These are phyloP conservation scores for Heliconius ethilla DNA, from an alignment of 2,888 invertebrate genomes.

Conservation along the genomic window DNA sequence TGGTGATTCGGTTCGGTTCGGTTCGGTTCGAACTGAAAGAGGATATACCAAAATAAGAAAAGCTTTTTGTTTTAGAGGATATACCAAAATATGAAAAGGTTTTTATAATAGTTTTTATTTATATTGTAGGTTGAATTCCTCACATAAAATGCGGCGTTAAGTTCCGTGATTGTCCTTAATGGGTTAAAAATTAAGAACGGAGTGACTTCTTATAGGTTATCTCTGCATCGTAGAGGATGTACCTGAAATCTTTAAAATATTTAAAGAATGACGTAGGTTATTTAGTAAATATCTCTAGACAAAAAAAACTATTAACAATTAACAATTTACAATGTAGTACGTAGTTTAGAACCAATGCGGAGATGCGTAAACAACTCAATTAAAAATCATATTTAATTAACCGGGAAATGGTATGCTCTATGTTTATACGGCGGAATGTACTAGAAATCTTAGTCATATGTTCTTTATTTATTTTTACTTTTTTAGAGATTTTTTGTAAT, in stretches of 20 bases:
- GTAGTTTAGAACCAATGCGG: constrained; percentile 12
- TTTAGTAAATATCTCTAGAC: not conserved
- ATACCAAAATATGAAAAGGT: too few relatives aligned
- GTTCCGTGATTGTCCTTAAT: too few relatives aligned
- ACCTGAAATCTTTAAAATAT: not conserved
- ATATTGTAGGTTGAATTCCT: too few relatives aligned
- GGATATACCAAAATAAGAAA: too few relatives aligned
- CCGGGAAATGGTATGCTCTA: constrained; percentile 19
- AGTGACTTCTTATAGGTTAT: too few relatives aligned
- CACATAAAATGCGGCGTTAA: too few relatives aligned
- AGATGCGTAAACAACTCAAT: constrained; percentile 34
- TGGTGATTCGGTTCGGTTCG: too few relatives aligned
- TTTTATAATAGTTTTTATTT: too few relatives aligned
- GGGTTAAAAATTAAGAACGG: too few relatives aligned
- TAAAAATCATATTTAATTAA: constrained; percentile 29
- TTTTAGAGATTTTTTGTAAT: not conserved
- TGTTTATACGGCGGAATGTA: not conserved
- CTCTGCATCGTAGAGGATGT: not conserved
- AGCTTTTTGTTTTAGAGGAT: too few relatives aligned
- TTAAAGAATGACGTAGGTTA: not conserved
- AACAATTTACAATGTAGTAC: not conserved
- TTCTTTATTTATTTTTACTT: too few relatives aligned
- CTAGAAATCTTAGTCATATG: not conserved
- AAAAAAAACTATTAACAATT: not conserved
- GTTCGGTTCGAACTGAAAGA: too few relatives aligned